phyloP scores from a whole-genome alignment of 2,113 vertebrate species.

The Pituophis catenifer region DNA sequence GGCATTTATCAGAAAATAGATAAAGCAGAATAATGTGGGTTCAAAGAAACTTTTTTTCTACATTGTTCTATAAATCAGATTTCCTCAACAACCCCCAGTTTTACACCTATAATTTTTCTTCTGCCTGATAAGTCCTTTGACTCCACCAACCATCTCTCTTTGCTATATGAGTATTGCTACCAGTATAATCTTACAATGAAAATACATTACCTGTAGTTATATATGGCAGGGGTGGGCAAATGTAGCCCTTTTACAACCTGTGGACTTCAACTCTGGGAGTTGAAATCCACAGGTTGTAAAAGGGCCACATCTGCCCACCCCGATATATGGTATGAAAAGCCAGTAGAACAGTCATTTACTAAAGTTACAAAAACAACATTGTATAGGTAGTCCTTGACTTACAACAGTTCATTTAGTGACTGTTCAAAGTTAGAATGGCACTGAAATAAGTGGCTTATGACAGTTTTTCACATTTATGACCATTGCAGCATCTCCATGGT shows the following conservation, averaged over 20 bases:
- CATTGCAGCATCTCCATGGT: background rate
- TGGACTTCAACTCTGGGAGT: too few relatives aligned
- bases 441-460: too few relatives aligned
- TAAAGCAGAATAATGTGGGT: background rate
- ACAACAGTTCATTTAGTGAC: background rate
- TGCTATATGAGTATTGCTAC: background rate
- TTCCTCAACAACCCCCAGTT: background rate
- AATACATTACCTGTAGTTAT: background rate
- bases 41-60: background rate
- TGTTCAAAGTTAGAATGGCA: background rate
- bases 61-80: background rate
- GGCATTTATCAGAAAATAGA: background rate
- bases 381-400: background rate
- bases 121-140: background rate
- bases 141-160: background rate
- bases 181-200: background rate
- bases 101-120: background rate
- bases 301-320: too few relatives aligned
- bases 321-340: background rate
- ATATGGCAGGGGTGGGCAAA: background rate
- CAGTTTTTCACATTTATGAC: too few relatives aligned
- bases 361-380: background rate
- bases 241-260: too few relatives aligned
- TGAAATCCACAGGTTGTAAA: too few relatives aligned
- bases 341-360: background rate